phyloP scores from a whole-genome alignment of 2,888 invertebrate genomes.

The Mythimna impura region DNA sequence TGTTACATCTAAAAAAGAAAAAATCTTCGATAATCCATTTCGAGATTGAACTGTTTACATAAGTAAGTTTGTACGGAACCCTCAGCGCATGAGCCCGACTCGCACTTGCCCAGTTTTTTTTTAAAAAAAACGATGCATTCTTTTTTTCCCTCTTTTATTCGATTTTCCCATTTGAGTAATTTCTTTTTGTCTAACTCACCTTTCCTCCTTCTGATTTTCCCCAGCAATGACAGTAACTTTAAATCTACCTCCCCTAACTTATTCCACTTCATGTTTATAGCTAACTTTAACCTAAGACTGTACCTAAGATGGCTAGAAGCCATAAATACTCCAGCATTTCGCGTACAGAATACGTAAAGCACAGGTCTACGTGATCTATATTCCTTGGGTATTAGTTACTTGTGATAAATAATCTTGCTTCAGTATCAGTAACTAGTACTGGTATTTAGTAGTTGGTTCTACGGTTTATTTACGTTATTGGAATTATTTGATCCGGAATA shows the following conservation, averaged over 20 bases:
- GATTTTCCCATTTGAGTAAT: too few species aligned
- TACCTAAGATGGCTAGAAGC: slow-evolving; percentile 52
- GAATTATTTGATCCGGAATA: background rate
- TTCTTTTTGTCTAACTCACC: background rate
- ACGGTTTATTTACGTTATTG: background rate
- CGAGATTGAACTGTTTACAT: too few species aligned
- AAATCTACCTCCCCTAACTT: slow-evolving; percentile 3
- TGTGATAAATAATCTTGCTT: slow-evolving; percentile 6
- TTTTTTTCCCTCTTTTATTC: too few species aligned
- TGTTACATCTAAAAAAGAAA: too few species aligned
- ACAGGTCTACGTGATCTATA: slow-evolving; percentile 54
- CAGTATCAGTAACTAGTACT: background rate
- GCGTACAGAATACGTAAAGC: slow-evolving; percentile 57
- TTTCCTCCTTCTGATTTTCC: background rate
- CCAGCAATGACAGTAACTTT: slow-evolving; percentile 4
- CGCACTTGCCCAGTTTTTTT: too few species aligned
- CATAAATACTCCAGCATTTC: slow-evolving; percentile 55
- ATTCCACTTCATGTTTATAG: slow-evolving; percentile 29
- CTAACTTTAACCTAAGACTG: slow-evolving; percentile 31
- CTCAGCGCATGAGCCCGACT: too few species aligned
- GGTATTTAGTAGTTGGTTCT: slow-evolving; percentile 12
- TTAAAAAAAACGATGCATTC: background rate
- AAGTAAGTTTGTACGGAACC: too few species aligned
- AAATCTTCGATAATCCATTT: too few species aligned
- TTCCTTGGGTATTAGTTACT: slow-evolving; percentile 51